These are phyloP conservation scores for Cataglyphis rosenhaueri DNA, from an alignment of 2,888 invertebrate species.

Conservation along the genomic window DNA sequence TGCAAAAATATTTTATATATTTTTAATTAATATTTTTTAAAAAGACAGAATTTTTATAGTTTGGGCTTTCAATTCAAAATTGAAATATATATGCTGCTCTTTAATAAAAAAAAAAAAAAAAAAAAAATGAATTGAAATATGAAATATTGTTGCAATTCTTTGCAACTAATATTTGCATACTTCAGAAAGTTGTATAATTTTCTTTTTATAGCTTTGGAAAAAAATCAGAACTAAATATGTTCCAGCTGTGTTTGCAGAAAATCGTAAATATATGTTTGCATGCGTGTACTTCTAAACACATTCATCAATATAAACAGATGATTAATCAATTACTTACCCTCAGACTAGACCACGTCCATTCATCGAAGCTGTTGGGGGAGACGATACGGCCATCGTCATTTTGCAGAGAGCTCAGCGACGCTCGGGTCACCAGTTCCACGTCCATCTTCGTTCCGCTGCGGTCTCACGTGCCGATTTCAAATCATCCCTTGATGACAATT, in stretches of 20 bases:
- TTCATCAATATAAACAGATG: background rate
- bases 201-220: background rate
- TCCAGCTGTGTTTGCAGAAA: background rate
- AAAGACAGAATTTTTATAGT: background rate
- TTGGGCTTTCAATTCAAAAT: background rate
- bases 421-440: conserved; percentile 84
- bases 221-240: background rate
- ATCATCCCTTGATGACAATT: conserved; percentile 24
- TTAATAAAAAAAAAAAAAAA: background rate
- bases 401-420: conserved; percentile 87
- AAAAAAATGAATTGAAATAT: background rate
- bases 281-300: background rate
- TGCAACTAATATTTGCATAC: background rate
- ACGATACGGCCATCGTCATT: conserved; percentile 86
- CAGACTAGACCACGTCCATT: conserved; percentile 89
- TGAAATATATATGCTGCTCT: background rate
- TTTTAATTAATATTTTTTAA: background rate
- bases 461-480: background rate
- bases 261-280: background rate
- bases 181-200: background rate
- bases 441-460: conserved; percentile 74
- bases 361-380: conserved; percentile 87
- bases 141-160: background rate
- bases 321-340: conserved; percentile 85
- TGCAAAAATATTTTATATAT: background rate